A percentile compares a stretch with the other conserved stretches of the same genome.
Evolutionary conservation across 2,113 vertebrate genomes (phyloP).

Genomic region (Petroica traversi): DNA sequence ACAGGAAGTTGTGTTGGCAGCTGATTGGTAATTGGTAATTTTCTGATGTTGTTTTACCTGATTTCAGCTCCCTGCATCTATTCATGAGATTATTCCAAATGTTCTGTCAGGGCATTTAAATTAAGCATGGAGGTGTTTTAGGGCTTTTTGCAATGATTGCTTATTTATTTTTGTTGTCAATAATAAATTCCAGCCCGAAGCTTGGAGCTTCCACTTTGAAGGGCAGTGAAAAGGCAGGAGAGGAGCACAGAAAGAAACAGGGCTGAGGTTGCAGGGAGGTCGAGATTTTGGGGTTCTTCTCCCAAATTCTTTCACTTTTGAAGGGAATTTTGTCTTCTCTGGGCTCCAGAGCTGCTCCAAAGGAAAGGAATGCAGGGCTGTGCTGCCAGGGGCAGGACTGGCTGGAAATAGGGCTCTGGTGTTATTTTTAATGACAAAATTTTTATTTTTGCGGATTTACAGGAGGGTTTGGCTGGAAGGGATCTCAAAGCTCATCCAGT

Average conservation of each 20-base stretch:
- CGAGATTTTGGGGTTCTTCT: background rate
- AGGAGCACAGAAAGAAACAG: background rate
- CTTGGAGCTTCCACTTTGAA: background rate
- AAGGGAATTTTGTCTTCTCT: background rate
- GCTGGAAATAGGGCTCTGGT: background rate
- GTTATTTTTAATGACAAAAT: background rate
- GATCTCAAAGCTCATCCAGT: background rate
- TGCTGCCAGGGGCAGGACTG: background rate
- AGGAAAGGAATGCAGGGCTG: background rate
- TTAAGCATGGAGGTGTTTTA: conserved; percentile 34
- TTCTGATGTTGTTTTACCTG: conserved; percentile 5
- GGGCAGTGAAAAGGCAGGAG: background rate
- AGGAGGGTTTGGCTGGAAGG: background rate
- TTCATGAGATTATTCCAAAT: conserved; percentile 22
- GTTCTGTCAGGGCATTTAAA: conserved; percentile 11
- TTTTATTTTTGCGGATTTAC: accelerated
- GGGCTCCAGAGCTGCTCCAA: accelerated
- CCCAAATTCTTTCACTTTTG: background rate
- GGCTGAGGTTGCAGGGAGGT: background rate
- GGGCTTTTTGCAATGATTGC: conserved; percentile 49
- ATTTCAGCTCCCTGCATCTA: background rate
- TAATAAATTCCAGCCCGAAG: conserved; percentile 19
- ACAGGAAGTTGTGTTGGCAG: conserved; percentile 19
- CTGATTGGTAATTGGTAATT: conserved; percentile 33
- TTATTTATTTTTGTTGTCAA: conserved; percentile 56